Evolutionary conservation across 2,113 vertebrate genomes (phyloP).

Genomic region (Saccopteryx leptura): DNA sequence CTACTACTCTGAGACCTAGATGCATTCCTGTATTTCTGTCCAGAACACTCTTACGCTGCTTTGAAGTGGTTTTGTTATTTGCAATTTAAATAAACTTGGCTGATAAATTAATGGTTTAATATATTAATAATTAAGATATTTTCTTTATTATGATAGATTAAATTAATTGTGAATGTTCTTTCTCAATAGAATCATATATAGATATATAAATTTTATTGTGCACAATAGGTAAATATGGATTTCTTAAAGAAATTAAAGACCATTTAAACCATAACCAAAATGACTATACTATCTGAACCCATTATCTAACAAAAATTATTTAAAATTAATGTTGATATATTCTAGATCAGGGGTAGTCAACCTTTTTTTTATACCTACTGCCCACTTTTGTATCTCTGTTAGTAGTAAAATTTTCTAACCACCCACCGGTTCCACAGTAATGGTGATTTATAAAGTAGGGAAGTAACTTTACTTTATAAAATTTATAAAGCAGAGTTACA

Average conservation of each 20-base stretch:
- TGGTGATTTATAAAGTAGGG: no score
- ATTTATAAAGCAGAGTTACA: no score
- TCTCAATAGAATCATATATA: constrained; percentile 28
- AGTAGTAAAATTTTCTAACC: no score
- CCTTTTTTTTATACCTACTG: no score
- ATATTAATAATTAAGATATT: constrained; percentile 13
- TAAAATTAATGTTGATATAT: not conserved
- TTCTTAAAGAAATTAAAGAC: constrained; percentile 8
- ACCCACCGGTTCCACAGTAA: no score
- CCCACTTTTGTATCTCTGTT: no score
- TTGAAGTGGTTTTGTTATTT: constrained; percentile 19
- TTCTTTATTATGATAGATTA: constrained; percentile 12
- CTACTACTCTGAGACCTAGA: not conserved
- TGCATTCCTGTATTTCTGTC: not conserved
- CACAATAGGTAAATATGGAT: not conserved
- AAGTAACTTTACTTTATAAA: no score
- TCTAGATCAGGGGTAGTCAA: not conserved
- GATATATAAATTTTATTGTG: not conserved
- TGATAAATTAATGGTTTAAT: not conserved
- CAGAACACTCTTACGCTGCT: not conserved
- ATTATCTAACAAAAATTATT: not conserved
- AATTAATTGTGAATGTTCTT: not conserved
- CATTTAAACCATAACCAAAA: constrained; percentile 20
- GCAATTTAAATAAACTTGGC: constrained; percentile 9
- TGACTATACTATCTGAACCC: not conserved